Percentiles rank a stretch among this genome's conserved stretches.
These are phyloP conservation scores for Aphrophora alni DNA, from an alignment of 2,888 invertebrate species.

Conservation along the genomic window DNA sequence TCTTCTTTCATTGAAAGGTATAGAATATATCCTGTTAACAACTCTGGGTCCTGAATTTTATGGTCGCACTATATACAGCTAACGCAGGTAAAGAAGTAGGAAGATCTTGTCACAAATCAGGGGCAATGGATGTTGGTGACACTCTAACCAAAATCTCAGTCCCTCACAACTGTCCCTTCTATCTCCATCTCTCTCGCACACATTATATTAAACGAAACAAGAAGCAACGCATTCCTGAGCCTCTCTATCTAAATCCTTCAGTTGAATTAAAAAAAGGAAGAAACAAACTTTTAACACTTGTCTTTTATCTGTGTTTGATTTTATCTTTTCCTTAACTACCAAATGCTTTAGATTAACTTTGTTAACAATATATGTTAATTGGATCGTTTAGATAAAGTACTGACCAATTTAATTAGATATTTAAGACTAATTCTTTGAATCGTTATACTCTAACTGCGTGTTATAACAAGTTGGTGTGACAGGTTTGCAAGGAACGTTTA, in stretches of 20 bases:
- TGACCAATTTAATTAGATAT: constrained; percentile 4
- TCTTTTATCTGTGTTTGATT: neutral
- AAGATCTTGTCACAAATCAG: neutral
- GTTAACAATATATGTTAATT: constrained; percentile 35
- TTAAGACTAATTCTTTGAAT: neutral
- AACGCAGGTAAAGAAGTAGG: neutral
- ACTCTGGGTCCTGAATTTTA: neutral
- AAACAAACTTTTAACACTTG: constrained; percentile 2
- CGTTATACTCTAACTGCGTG: neutral
- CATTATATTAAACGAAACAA: neutral
- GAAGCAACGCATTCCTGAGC: neutral
- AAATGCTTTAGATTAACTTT: constrained; percentile 11
- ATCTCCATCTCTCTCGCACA: neutral
- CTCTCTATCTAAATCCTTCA: constrained; percentile 2
- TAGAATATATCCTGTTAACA: neutral
- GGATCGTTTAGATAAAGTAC: constrained; percentile 34
- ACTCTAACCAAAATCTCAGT: neutral
- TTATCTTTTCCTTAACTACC: neutral
- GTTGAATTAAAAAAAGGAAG: neutral
- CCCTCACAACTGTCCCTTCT: neutral
- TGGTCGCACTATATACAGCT: neutral
- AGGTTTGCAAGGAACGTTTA: neutral
- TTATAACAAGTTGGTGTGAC: neutral
- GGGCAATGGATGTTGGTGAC: neutral
- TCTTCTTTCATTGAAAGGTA: no score